Base-by-base conservation (phyloP, 2,113 vertebrate species). In the Siniperca chuatsi region DNA sequence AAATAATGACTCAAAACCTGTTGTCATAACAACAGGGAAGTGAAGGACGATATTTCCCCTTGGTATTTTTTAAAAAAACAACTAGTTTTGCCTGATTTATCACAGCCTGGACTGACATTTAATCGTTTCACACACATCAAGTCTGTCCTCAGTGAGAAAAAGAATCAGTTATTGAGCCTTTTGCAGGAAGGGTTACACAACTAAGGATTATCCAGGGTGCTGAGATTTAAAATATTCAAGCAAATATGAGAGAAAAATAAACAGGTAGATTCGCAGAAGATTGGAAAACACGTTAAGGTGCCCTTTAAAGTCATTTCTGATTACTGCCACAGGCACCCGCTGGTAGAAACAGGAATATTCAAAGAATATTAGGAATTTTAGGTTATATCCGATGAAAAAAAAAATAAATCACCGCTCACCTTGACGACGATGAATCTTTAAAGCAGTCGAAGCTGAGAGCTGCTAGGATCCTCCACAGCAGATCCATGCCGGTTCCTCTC, bases 381-480 rank as follows among this genome's bases (percentile, higher is more conserved):
- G 54, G 23, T 42, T 48, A n/a, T 1, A 25, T 61, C 13, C 6
- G 52, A 35, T 48, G 2, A 72, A 29, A 29, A 29, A 29, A 29
- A 29, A 29, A 29, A 74, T 62, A 46, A 11, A 29, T 58, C 9
- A 13, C 1, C 13, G 44, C 93, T 89, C 90, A 96, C 96, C 94
- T 95, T 16, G 95, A 88, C 60, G 94, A 91, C 58, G 94, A 87
- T 2, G 95, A 95, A 16, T 92, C 90, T 85, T 92, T 96, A 50
- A 94, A 93, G 89, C 96, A 96, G 86, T 95, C 95, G 85, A 96
- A 92, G 89, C 95, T 94, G 81, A 96, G 79, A 6, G 95, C 95
- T 1, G 95, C 93, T 1, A 95, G 88, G 84, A 96, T 94, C 85
- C 95, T 96, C 95, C 95, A 96, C 23, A 96, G 87, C 90, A 96